phyloP scores from a whole-genome alignment of 2,797 vertebrate species.

The Falco peregrinus region DNA sequence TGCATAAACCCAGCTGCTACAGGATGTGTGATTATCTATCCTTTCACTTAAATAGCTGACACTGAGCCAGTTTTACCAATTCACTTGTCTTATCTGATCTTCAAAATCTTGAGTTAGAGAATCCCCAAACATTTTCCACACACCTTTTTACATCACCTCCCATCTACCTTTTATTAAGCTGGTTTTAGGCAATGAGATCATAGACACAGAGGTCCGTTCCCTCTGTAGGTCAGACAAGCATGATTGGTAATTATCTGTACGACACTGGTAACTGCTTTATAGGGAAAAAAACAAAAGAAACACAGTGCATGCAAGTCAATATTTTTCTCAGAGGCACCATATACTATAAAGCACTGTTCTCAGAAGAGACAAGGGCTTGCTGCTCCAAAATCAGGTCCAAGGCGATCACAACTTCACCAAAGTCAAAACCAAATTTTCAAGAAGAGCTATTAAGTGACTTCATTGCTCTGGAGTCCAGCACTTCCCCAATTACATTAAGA shows the following conservation, averaged over 20 bases:
- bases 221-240: neutral
- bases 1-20: neutral
- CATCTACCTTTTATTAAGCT: neutral
- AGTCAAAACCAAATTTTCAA: neutral
- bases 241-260: neutral
- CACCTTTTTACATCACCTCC: neutral
- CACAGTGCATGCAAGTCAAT: neutral
- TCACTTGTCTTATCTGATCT: neutral
- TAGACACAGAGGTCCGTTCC: neutral
- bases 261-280: neutral
- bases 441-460: neutral
- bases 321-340: neutral
- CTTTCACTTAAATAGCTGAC: neutral
- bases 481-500: accelerated
- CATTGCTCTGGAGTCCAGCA: neutral
- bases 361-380: neutral
- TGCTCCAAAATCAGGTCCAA: neutral
- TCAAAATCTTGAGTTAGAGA: neutral
- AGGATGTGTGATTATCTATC: neutral
- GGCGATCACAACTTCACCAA: neutral
- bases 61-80: neutral
- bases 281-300: neutral
- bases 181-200: neutral
- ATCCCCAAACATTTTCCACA: neutral
- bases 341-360: neutral